Evolutionary conservation across 2,113 vertebrate species (phyloP), one percentile per base, ranked within the genome.

Genomic region (Saguinus imperator): DNA sequence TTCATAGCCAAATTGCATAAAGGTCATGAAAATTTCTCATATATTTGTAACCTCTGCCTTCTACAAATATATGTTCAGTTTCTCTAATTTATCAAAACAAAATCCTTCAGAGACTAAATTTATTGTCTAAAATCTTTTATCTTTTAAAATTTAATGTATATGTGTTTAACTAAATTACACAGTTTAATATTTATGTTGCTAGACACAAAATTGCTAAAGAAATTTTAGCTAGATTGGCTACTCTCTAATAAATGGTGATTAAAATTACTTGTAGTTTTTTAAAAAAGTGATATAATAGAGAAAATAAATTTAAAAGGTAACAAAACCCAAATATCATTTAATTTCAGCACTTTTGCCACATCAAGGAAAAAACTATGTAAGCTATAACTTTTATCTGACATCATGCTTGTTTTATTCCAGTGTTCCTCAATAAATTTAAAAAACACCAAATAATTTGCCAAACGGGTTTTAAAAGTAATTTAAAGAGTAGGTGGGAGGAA

Each of bases 161-260:
- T 92, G 66, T 66, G 35, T 58, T 88, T 82, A 83, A 89, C 55
- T 57, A 48, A 85, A 80, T 48, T 72, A 48, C 20, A 50, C n/a
- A 48, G 18, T 72, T 86, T 91, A 77, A 61, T 70, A 91, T 70
- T 96, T 96, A 91, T 9, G 43, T 92, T 82, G 61, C n/a, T 83
- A 83, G 9, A 66, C 23, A 82, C 32, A 89, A 79, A 97, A 57
- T 35, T 86, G 35, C 61, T 75, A 77, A 82, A 72, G 32, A 94
- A 55, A 66, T 73, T 82, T 27, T 43, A 94, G 80, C 75, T 61
- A 87, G 61, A 79, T 48, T 70, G 48, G n/a, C 23, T 96, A 57
- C 29, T 91, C 70, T 76, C 70, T 88, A 91, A 81, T 7, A 93
- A 55, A 17, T 21, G 40, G 27, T 29, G n/a, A 61, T 88, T 81